Conservation (phyloP, 1,140 invertebrate genomes). For the Drosophila kepulauana region DNA sequence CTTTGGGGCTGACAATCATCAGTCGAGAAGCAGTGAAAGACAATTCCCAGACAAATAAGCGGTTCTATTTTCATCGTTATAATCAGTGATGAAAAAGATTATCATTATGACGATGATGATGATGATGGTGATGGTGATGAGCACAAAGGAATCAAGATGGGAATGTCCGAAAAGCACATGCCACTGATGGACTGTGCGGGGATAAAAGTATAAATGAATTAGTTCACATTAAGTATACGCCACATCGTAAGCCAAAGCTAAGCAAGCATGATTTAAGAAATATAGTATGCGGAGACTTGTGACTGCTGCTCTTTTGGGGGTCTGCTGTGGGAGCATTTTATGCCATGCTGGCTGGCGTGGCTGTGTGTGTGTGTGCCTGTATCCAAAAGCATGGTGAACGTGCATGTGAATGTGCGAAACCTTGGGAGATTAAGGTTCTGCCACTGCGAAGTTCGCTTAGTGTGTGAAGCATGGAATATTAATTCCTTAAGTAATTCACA, state of each 20-base stretch:
- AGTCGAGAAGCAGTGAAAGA: constrained; percentile 13
- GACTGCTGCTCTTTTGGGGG: constrained; percentile 22
- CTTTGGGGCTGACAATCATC: constrained; percentile 19
- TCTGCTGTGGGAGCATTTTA: not conserved
- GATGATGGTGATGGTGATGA: not conserved
- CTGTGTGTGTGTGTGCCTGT: constrained; percentile 17
- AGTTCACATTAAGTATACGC: constrained; percentile 81
- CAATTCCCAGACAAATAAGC: constrained; percentile 41
- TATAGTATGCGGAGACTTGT: constrained; percentile 28
- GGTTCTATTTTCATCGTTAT: constrained; percentile 39
- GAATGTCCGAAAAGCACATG: constrained; percentile 10
- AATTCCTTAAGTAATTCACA: constrained; percentile 83
- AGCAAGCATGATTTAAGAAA: constrained; percentile 70
- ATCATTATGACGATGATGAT: constrained; percentile 26
- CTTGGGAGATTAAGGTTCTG: constrained; percentile 64
- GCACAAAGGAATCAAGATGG: not conserved
- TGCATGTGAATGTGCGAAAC: constrained; percentile 32
- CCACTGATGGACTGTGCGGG: constrained; percentile 36
- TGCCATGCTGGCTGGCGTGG: constrained; percentile 21
- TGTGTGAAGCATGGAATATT: constrained; percentile 79
- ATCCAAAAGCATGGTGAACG: constrained; percentile 1
- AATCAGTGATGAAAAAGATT: constrained; percentile 43
- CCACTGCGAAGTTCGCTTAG: constrained; percentile 22
- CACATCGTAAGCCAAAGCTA: constrained; percentile 44
- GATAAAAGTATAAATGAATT: constrained; percentile 72